Base-by-base conservation (phyloP, 2,888 invertebrate species). In the Apotomis betuletana region DNA sequence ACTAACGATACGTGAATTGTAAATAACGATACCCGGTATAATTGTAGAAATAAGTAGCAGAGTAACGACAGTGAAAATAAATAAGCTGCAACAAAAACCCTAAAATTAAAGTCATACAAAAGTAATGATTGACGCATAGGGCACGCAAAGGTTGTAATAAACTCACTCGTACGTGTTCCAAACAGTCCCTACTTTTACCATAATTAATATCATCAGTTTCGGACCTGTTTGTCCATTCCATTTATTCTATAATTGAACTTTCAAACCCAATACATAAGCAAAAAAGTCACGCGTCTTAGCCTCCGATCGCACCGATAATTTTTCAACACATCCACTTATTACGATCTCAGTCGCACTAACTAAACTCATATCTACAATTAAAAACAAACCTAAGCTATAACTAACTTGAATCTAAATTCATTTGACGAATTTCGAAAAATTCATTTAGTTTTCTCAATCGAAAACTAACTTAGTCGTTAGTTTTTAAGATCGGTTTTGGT, bases 271-370 rank as follows among this genome's bases (percentile, higher is more conserved):
- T 89, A 90, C 88, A 91, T 88, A 89, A 88, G 88, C 89, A 91
- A 92, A 92, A 91, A 92, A 92, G 89, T 88, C 86, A 87, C 86
- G 89, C 90, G 87, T 88, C 88, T 90, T 90, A 89, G 90, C 91
- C 92, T 91, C 90, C 90, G 92, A 92, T 92, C 87, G 90, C 85
- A 86, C 90, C 90, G 92, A 92, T 92, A 92, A 92, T 93, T 93
- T 92, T 92, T 93, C 92, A 92, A 92, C 93, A 91, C 91, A 88
- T 92, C 92, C 91, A 91, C 93, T 92, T 92, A 93, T 92, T 92
- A 91, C 91, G 88, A 91, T 91, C 92, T 90, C 91, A 92, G 90
- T 86, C 90, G 88, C 90, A 91, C 91, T 90, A 92, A 90, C 90
- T 87, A 90, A 90, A 89, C 13, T 67, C n/a, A 52, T 3, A 4